These are phyloP conservation scores for Onthophagus sagittarius DNA, from an alignment of 2,888 invertebrate genomes.

Conservation along the genomic window DNA sequence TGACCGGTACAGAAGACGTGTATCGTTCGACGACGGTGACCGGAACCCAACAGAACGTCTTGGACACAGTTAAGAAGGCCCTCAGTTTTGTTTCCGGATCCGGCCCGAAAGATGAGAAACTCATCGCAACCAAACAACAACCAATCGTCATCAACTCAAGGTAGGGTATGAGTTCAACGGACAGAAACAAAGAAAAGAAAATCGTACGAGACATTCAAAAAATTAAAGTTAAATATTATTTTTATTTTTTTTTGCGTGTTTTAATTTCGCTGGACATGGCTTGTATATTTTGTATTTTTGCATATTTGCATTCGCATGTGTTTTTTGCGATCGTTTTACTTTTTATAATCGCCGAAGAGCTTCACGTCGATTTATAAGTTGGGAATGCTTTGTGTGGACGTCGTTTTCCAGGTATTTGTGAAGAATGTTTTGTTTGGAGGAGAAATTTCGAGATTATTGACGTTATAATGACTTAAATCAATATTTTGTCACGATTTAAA, in stretches of 20 bases:
- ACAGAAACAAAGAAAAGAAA: not conserved
- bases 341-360: not conserved
- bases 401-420: not conserved
- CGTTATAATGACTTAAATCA: not conserved
- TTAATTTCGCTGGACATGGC: conserved; percentile 5
- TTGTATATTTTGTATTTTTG: too few relatives aligned
- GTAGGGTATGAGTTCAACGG: conserved; percentile 33
- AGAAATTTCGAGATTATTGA: not conserved
- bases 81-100: conserved; percentile 45
- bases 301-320: not conserved
- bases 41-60: conserved; percentile 38
- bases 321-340: not conserved
- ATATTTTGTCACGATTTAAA: not conserved
- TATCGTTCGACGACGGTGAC: conserved; percentile 61
- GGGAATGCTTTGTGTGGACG: not conserved
- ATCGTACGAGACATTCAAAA: not conserved
- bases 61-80: conserved; percentile 60
- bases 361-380: not conserved
- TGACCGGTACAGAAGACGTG: conserved; percentile 53
- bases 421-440: not conserved
- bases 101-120: conserved; percentile 31
- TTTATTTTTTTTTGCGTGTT: not conserved
- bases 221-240: too few relatives aligned
- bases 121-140: conserved; percentile 31
- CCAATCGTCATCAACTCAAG: conserved; percentile 39